Evolutionary conservation across 1,140 invertebrate species (phyloP).

Genomic region (Drosophila seguyi): DNA sequence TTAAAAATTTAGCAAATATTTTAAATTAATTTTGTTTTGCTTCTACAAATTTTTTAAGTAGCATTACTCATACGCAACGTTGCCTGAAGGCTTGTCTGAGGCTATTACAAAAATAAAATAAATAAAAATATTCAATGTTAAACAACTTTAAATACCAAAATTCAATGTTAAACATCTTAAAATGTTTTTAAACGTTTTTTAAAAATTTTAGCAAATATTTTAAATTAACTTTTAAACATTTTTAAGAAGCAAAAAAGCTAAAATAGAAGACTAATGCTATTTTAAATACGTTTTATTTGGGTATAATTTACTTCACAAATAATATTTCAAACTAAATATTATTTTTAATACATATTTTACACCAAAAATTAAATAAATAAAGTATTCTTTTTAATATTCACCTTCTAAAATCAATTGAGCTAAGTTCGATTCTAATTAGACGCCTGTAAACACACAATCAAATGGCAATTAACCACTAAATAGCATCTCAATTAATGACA

Average conservation of each 20-base stretch:
- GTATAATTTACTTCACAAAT: not conserved
- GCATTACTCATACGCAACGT: conserved; percentile 4
- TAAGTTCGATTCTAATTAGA: no score
- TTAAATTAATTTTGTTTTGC: no score
- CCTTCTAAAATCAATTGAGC: not conserved
- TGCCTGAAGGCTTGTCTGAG: not conserved
- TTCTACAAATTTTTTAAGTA: no score
- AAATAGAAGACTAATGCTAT: no score
- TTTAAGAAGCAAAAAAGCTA: no score
- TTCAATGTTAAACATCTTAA: no score
- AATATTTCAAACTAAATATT: not conserved
- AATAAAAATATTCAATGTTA: not conserved
- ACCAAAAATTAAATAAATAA: not conserved
- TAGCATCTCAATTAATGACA: conserved; percentile 31
- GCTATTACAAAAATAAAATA: not conserved
- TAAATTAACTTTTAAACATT: no score
- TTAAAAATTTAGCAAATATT: no score
- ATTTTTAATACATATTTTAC: not conserved
- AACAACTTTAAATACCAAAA: no score
- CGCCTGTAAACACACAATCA: conserved; percentile 17
- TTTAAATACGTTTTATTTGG: not conserved
- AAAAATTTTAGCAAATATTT: no score
- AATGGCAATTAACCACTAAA: conserved; percentile 22
- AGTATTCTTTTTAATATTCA: not conserved
- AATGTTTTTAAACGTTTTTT: no score